A percentile compares a stretch with the other conserved stretches of the same genome.
phyloP scores from a whole-genome alignment of 2,797 vertebrate genomes.

The Brotula barbata region DNA sequence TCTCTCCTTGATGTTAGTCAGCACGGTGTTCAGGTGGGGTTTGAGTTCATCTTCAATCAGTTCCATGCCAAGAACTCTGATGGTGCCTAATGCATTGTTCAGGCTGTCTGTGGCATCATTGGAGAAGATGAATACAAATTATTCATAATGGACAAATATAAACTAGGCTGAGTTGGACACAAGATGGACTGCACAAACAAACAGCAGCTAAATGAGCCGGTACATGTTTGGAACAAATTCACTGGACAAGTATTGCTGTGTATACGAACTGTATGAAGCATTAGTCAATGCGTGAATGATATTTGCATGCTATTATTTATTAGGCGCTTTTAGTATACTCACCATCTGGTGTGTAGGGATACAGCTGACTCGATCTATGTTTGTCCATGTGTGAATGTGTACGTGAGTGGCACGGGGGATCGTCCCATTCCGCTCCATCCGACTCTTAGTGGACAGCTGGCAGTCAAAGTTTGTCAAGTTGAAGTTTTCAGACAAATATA shows the following conservation, averaged over 20 bases:
- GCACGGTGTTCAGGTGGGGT: conserved; percentile 77
- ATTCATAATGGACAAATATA: background rate
- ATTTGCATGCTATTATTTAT: no score
- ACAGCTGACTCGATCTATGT: conserved; percentile 36
- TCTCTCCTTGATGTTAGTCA: conserved; percentile 67
- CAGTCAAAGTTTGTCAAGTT: conserved; percentile 22
- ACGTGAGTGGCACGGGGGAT: conserved; percentile 32
- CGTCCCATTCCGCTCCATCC: conserved; percentile 57
- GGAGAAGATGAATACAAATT: background rate
- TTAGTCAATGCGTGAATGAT: no score
- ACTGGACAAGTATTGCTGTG: no score
- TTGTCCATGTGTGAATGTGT: conserved; percentile 48
- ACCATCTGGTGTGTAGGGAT: conserved; percentile 61
- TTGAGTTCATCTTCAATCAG: conserved; percentile 75
- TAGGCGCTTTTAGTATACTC: conserved; percentile 55
- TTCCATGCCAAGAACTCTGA: conserved; percentile 78
- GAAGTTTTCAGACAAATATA: conserved; percentile 8
- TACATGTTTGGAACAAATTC: no score
- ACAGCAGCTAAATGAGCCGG: no score
- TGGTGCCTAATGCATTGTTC: conserved; percentile 72
- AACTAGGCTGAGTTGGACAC: no score
- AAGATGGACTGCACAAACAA: no score
- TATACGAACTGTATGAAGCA: no score
- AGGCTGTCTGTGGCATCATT: conserved; percentile 67
- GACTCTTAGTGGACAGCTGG: background rate